Base-by-base conservation (phyloP, 2,113 vertebrate species). In the Prunella himalayana region DNA sequence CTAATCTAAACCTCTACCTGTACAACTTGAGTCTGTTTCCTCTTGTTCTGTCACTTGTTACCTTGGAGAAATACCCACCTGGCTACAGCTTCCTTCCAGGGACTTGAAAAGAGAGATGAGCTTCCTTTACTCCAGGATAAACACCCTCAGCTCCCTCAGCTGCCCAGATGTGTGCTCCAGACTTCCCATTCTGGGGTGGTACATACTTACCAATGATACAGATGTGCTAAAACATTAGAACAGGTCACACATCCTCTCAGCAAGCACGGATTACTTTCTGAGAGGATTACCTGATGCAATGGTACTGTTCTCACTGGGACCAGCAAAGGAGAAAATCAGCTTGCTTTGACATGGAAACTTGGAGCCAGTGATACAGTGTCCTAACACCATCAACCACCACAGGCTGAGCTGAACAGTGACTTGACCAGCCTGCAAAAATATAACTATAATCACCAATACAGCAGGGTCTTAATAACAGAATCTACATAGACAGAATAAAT, bases 351-450 rank as follows among this genome's bases (percentile, higher is more conserved):
- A 25, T 5, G 42, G 28, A 83, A 70, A 37, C 4, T 19, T 4
- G 4, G 21, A 77, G 15, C 8, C 5, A 33, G 37, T 12, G 8
- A 42, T 54, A 9, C 13, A 7, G 5, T 1, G 0, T 2, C 23
- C 7, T 45, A 54, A 83, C 50, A 6, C 8, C 9, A 31, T 9
- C 8, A 37, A 37, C 1, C 7, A 27, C 8, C 3, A 0, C 20
- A 61, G 27, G 3, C 5, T 80, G 23, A 45, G 22, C 12, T 65
- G 14, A 69, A 16, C 10, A 28, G 6, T 31, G 22, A 35, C 28
- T 47, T 44, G 68, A 23, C 3, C 28, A 54, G 2, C 7, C 25
- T 63, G 63, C 30, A 84, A 50, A 75, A 93, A 15, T 0, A 0
- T 45, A 24, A 28, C 11, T 22, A 2, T 51, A 71, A 35, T 37